Evolutionary conservation across 2,797 vertebrate genomes (phyloP).

Genomic region (Synanceia verrucosa): DNA sequence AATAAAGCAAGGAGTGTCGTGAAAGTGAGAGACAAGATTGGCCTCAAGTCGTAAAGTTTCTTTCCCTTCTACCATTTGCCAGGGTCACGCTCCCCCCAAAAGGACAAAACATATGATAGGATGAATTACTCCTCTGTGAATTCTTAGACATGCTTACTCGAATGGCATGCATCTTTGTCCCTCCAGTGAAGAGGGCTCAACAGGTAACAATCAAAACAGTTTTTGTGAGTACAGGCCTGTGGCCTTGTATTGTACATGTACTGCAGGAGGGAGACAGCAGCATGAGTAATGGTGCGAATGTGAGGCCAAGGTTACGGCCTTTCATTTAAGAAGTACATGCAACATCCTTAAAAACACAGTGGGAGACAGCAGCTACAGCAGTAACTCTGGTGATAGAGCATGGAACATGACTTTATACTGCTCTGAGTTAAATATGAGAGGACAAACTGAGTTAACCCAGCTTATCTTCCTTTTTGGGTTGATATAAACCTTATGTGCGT

Average conservation of each 20-base stretch:
- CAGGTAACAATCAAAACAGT: conserved; percentile 29
- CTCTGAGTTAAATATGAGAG: not conserved
- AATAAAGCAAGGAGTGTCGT: conserved; percentile 15
- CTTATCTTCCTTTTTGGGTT: not conserved
- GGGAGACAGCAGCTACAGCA: conserved; percentile 15
- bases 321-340: conserved; percentile 52
- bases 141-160: conserved; percentile 3
- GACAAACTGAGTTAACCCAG: not conserved
- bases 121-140: not conserved
- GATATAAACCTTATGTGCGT: not conserved
- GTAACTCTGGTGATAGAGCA: not conserved
- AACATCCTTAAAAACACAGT: conserved; percentile 48
- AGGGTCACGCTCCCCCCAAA: conserved; percentile 5
- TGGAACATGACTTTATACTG: not conserved
- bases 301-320: conserved; percentile 44
- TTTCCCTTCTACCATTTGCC: conserved; percentile 16
- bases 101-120: conserved; percentile 4
- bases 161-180: conserved; percentile 1
- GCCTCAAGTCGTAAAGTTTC: conserved; percentile 25
- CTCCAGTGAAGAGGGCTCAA: conserved; percentile 1
- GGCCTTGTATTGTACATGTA: conserved; percentile 19
- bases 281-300: conserved; percentile 33
- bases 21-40: conserved; percentile 21
- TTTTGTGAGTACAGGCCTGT: not conserved
- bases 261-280: conserved; percentile 23